Evolutionary conservation across 2,888 invertebrate genomes (phyloP), one percentile per base, ranked within the genome.

Genomic region (Leucophenga maculata): DNA sequence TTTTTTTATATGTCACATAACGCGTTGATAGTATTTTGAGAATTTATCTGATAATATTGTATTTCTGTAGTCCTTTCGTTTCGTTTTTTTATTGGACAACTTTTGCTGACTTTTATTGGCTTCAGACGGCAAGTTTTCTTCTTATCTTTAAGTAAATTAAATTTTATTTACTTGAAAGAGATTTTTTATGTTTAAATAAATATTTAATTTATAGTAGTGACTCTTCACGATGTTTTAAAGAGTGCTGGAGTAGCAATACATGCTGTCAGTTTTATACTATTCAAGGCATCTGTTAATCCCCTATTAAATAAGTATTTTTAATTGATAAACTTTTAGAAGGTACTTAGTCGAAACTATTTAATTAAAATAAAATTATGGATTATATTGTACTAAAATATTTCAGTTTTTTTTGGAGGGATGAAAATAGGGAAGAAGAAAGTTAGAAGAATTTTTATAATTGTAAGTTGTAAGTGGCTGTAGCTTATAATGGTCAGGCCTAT

Each of bases 131-230:
- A 39, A 20, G 46, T 32, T 59, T 64, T 64, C 6, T 48, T 64
- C 31, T 55, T 65, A 67, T 74, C 76, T 75, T 69, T 74, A 71
- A 72, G 67, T 50, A 69, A 70, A 71, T 69, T 62, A 18, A 62
- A 67, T 72, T 69, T 57, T 71, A 65, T 69, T 72, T 65, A 68
- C 71, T 69, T 72, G 65, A 48, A 54, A 54, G 54, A 1, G 39
- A 54, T 20, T 65, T 16, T 50, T 22, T 52, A 20, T 54, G 44
- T 11, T 20, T 55, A 55, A 20, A 3, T 26, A 54, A 64, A 32
- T 59, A 31, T 60, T 50, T 52, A 20, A 50, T 68, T 60, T 59
- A 52, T 31, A 60, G 39, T 60, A 26, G 32, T 4, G 13, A 59
- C 59, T 39, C 32, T 59, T 59, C 11, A 9, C 8, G 8, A 11